A percentile compares a stretch with the other conserved stretches of the same genome.
Evolutionary conservation across 2,797 vertebrate species (phyloP).

Genomic region (Myotis findleyi): DNA sequence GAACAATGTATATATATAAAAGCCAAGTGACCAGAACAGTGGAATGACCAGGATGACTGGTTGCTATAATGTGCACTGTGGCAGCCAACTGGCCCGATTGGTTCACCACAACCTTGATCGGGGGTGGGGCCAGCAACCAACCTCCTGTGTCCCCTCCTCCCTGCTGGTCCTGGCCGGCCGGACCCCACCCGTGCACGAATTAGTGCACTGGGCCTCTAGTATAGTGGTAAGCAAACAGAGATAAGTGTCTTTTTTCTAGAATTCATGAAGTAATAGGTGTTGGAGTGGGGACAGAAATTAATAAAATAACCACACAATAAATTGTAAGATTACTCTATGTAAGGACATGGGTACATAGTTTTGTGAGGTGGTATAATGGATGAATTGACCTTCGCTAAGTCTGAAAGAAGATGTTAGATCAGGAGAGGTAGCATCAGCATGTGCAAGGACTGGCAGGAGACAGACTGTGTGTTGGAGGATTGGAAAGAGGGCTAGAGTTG

Average conservation of each 20-base stretch:
- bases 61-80: no score
- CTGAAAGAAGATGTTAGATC: constrained; percentile 34
- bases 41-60: no score
- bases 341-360: background rate
- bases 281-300: constrained; percentile 11
- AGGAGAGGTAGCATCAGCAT: background rate
- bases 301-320: background rate
- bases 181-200: no score
- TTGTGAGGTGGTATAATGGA: background rate
- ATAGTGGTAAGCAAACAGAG: background rate
- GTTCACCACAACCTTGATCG: no score
- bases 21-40: no score
- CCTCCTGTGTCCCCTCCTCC: no score
- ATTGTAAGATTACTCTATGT: background rate
- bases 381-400: background rate
- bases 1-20: background rate
- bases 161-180: no score
- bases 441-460: background rate
- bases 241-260: constrained; percentile 3
- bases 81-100: no score
- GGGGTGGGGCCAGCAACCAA: no score
- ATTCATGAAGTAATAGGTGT: background rate
- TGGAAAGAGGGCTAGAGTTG: background rate
- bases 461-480: background rate
- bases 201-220: background rate